These are phyloP conservation scores for Cyprinodon brontotheroides DNA, from an alignment of 2,113 vertebrate genomes.

Conservation along the genomic window DNA sequence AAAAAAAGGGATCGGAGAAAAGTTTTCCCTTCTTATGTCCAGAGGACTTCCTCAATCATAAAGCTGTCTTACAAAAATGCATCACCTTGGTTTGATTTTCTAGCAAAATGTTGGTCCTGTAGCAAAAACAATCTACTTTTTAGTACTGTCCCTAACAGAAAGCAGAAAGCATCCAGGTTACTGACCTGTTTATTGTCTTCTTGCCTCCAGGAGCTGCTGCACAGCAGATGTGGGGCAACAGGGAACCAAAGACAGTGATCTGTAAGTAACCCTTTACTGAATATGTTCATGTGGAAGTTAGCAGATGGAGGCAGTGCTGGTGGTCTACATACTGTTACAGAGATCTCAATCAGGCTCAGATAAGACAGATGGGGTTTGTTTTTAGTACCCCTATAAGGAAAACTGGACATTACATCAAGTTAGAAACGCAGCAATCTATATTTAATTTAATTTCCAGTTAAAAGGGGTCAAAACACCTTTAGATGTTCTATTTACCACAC, in stretches of 20 bases:
- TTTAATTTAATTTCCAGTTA: not conserved
- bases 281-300: not conserved
- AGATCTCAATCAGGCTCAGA: not conserved
- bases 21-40: too few species aligned
- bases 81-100: not conserved
- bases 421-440: not conserved
- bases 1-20: too few species aligned
- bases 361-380: constrained; percentile 1
- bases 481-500: too few species aligned
- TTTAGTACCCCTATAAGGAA: not conserved
- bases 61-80: too few species aligned
- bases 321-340: not conserved
- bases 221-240: not conserved
- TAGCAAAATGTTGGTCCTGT: not conserved
- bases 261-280: constrained; percentile 27
- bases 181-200: constrained; percentile 9
- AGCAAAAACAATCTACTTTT: too few species aligned
- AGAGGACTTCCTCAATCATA: too few species aligned
- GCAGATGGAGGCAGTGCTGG: not conserved
- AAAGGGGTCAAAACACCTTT: too few species aligned
- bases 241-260: constrained; percentile 1
- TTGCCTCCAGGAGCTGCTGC: constrained; percentile 31
- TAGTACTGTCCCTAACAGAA: not conserved
- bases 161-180: not conserved
- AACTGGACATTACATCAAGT: not conserved